Base-by-base conservation (phyloP, 2,888 invertebrate genomes). In the Troides helena region DNA sequence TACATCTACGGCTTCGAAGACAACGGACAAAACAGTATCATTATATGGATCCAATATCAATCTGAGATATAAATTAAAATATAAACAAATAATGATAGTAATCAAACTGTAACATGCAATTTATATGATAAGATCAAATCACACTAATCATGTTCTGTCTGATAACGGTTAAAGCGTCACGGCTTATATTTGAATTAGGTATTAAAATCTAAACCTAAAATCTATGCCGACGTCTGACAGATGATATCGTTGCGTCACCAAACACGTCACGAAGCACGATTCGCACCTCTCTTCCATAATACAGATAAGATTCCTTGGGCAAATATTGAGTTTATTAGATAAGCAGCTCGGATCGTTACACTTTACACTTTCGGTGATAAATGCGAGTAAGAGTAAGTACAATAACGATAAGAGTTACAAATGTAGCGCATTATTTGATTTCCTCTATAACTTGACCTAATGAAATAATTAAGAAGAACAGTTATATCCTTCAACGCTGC, bases 281-380 rank as follows among this genome's bases (percentile, higher is more conserved):
- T 86, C 83, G 83, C 85, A 82, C 82, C 81, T 82, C 82, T 85
- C 85, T 82, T 80, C 84, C 83, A 79, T 80, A 77, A 79, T 74
- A 75, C 74, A 75, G 87, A 89, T 88, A 88, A 89, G 87, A 85
- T 85, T 81, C 76, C 74, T 75, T 76, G 72, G 68, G 76, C 85
- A 83, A 89, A 90, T 88, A 89, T 89, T 89, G 81, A 84, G 75
- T 76, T 76, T 79, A 75, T 61, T 66, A 80, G 89, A 89, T 88
- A 89, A 88, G 79, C 76, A 79, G 80, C 82, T 80, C 81, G 87
- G 89, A 89, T 89, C 89, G 87, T 89, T 89, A 89, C 84, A 89
- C 89, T 89, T 88, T 89, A 83, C 89, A 85, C 87, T 88, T 86
- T 86, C 80, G 76, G 83, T 75, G 87, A 87, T 87, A 87, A 83